Conservation (phyloP, 2,888 invertebrate genomes). For the Drosophila quinaria region DNA sequence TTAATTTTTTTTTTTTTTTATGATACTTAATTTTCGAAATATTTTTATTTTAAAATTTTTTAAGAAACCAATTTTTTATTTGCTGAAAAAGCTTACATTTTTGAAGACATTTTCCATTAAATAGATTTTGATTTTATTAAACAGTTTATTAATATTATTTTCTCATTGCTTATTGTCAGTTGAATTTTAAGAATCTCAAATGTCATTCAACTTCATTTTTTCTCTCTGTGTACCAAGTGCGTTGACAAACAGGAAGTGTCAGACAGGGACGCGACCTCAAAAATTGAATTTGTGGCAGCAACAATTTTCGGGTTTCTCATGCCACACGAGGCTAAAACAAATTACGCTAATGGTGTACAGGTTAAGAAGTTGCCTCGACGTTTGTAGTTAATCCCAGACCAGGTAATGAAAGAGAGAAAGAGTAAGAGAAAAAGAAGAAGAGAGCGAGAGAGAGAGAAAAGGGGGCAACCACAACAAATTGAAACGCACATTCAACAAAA, state of each 20-base stretch:
- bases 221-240: conserved; percentile 20
- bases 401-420: not conserved
- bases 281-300: conserved; percentile 54
- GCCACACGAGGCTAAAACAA: conserved; percentile 53
- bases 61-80: too few species aligned
- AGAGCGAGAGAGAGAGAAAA: conserved; percentile 11
- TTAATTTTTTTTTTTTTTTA: too few species aligned
- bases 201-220: not conserved
- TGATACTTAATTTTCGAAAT: too few species aligned
- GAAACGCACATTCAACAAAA: conserved; percentile 28
- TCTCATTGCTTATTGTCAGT: too few species aligned
- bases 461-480: conserved; percentile 41
- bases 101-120: too few species aligned
- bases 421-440: conserved; percentile 2
- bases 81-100: too few species aligned
- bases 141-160: too few species aligned
- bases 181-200: too few species aligned
- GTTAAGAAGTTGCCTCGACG: conserved; percentile 67
- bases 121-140: too few species aligned
- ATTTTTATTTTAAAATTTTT: too few species aligned
- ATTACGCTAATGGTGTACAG: conserved; percentile 76
- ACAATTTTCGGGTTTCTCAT: conserved; percentile 64
- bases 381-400: conserved; percentile 53
- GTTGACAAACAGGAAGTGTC: conserved; percentile 45
- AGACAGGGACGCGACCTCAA: conserved; percentile 44